Base-by-base conservation (phyloP, 2,888 invertebrate species). In the Bibio marci region DNA sequence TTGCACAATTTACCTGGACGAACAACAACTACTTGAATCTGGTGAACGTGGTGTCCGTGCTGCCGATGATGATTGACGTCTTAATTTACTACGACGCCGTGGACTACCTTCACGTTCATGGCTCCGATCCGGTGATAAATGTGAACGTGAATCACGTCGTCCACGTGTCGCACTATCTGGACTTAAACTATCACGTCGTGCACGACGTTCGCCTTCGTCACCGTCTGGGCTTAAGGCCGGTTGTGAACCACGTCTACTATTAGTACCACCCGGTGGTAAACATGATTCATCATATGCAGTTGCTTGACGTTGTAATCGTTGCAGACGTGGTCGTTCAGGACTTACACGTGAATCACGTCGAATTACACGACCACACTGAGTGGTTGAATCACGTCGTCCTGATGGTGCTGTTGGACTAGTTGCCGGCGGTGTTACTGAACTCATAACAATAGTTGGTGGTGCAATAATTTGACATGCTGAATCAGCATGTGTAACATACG, bases 201-300 rank as follows among this genome's bases (percentile, higher is more conserved):
- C 80, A 48, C 76, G 74, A 31, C 80, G 67, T 37, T 80, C 80
- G 42, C 62, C 55, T 50, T 77, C 76, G 44, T 78, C 77, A 0
- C 73, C 74, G 1, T 72, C 75, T 57, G 87, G 87, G 35, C 83
- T 83, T 32, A 88, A 63, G 2, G 76, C 74, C 2, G 87, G 86
- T 43, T 88, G 85, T 3, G 83, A 85, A 44, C 80, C 85, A 32
- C 86, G 69, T 33, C 86, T 70, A 27, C 35, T 44, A 44, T 70
- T 68, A 57, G 67, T 66, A 8, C 66, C 65, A 25, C 72, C 73
- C 18, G 76, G 76, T 1, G 82, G 82, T 38, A 82, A 69, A 48
- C 70, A 74, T 30, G 80, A 79, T 57, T 90, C 88, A 60, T 90
- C 90, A 53, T 83, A 86, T 28, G 87, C 83, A 6, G 88, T 87